phyloP scores from a whole-genome alignment of 1,140 invertebrate genomes.

The Diabrotica virgifera region DNA sequence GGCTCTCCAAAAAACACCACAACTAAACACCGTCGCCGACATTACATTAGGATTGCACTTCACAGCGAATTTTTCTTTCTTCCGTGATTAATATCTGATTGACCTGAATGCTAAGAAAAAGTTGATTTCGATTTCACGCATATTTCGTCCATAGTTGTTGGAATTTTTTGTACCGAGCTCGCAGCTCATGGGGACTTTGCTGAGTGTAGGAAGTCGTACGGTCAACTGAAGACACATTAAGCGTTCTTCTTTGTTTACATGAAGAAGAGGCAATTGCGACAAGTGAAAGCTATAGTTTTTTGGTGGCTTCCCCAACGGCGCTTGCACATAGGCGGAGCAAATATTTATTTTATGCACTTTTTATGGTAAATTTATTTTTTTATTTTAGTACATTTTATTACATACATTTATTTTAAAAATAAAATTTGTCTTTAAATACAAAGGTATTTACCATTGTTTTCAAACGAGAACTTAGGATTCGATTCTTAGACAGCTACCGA shows the following conservation, averaged over 20 bases:
- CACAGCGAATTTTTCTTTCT: neutral
- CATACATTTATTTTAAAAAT: no score
- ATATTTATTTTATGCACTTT: no score
- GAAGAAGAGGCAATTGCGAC: constrained; percentile 25
- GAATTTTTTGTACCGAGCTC: neutral
- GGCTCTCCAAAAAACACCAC: constrained; percentile 22
- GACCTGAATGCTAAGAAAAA: constrained; percentile 2
- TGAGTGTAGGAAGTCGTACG: constrained; percentile 16
- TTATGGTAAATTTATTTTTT: no score
- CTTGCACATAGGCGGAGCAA: no score
- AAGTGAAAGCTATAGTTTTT: constrained; percentile 26
- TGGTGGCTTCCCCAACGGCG: no score
- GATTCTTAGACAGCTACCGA: no score
- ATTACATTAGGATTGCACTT: neutral
- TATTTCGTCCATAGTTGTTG: neutral
- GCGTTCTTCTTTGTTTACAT: constrained; percentile 12
- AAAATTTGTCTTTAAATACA: no score
- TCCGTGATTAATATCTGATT: neutral
- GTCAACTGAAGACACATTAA: constrained; percentile 17
- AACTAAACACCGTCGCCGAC: constrained; percentile 6
- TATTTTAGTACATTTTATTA: no score
- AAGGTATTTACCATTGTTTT: no score
- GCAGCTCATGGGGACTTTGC: constrained; percentile 14
- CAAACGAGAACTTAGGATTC: no score
- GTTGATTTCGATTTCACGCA: neutral